A percentile compares a stretch with the other conserved stretches of the same genome.
phyloP scores from a whole-genome alignment of 2,113 vertebrate genomes.

The Dryoscopus gambensis region DNA sequence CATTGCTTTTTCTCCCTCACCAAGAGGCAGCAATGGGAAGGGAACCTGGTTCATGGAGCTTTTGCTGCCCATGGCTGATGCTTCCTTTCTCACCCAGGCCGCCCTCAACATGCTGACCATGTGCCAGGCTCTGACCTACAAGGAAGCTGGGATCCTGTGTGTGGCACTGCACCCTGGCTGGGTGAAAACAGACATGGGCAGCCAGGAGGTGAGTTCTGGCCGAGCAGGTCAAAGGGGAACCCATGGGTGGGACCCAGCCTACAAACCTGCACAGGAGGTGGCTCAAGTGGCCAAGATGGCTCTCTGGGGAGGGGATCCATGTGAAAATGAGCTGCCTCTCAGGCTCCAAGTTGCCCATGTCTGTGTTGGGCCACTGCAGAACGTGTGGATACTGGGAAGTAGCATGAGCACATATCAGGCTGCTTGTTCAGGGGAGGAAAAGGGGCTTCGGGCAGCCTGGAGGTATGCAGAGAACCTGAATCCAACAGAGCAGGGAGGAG shows the following conservation, averaged over 20 bases:
- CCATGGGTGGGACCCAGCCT: neutral
- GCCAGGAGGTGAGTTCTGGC: conserved; percentile 40
- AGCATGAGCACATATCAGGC: neutral
- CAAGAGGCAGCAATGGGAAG: neutral
- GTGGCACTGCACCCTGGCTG: conserved; percentile 71
- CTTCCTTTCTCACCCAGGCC: conserved; percentile 34
- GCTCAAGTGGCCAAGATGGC: neutral
- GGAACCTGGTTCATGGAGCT: neutral
- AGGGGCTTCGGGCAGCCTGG: neutral
- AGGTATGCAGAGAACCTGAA: neutral
- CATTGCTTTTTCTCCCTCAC: neutral
- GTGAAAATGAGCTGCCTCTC: neutral
- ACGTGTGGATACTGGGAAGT: neutral
- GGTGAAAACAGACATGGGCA: conserved; percentile 74
- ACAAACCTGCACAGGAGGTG: neutral
- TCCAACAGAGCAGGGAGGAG: neutral
- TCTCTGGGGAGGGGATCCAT: neutral
- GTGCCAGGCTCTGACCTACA: conserved; percentile 63
- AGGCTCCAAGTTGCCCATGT: neutral
- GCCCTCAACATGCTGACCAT: conserved; percentile 75
- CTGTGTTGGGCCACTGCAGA: neutral
- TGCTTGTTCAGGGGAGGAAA: neutral
- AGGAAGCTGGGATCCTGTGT: conserved; percentile 46
- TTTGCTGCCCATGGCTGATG: neutral
- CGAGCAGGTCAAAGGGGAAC: neutral